Base-by-base conservation (phyloP, 2,797 vertebrate genomes). In the Buphagus erythrorhynchus region DNA sequence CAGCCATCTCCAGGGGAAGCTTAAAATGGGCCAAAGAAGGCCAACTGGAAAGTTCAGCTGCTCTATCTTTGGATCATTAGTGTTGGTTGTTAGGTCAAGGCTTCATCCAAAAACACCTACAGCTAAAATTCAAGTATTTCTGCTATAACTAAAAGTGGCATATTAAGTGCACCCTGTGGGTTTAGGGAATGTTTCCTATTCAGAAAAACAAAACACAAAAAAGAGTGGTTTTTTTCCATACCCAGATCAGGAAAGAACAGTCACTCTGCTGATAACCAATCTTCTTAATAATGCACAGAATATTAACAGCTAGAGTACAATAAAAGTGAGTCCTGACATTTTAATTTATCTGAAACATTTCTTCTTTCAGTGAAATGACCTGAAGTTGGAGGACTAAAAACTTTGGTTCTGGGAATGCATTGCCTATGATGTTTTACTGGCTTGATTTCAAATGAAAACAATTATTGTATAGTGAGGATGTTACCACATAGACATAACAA, bases 91-190 rank as follows among this genome's bases (percentile, higher is more conserved):
- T 96, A 96, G 94, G 97, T 96, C 96, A 97, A 97, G 90, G 92
- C 86, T 93, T 88, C 73, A 92, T 97, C 94, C 73, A 69, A 90
- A 97, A 98, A 96, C 95, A 98, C 98, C 97, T 97, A 97, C 97
- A 98, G 94, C 96, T 98, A 97, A 98, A 98, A 98, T 97, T 91
- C 85, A 92, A 98, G 97, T 93, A 98, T 97, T 98, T 98, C 97
- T 98, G 96, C 96, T 97, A 83, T 95, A 98, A 98, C 97, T 97
- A 97, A 98, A 98, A 98, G 97, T 97, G 97, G 98, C 98, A 98
- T 97, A 97, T 98, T 98, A 98, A 99, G 96, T 98, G 91, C 80
- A 96, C 98, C 97, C 98, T 93, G 88, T 98, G 98, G 98, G 97
- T 98, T 98, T 98, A 95, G 94, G 95, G 98, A 99, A 99, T 98